A percentile compares a stretch with the other conserved stretches of the same genome.
phyloP scores from a whole-genome alignment of 2,113 vertebrate species.

The Toxotes chatareus region DNA sequence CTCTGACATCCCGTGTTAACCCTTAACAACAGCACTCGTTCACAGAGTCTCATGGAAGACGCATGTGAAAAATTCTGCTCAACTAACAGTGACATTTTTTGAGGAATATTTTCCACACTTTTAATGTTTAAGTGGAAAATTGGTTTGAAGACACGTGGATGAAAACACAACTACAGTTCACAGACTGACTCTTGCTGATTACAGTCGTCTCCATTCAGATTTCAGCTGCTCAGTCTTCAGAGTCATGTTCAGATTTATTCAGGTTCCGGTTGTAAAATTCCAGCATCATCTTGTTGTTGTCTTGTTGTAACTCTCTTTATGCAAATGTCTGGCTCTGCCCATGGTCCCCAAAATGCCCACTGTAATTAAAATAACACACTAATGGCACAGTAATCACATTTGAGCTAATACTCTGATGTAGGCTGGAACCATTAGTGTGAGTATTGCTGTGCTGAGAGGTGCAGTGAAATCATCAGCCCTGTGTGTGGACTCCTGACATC shows the following conservation, averaged over 20 bases:
- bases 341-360: not conserved
- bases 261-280: not conserved
- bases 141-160: not conserved
- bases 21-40: not conserved
- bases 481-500: not conserved
- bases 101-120: not conserved
- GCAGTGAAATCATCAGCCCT: not conserved
- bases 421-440: constrained; percentile 3
- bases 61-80: not conserved
- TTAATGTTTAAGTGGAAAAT: not conserved
- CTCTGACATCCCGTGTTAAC: not conserved
- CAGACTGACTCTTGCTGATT: not conserved
- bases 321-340: not conserved
- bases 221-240: too few relatives aligned
- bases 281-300: not conserved
- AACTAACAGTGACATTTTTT: not conserved
- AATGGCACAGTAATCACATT: constrained; percentile 3
- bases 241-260: not conserved
- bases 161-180: not conserved
- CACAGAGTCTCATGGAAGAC: not conserved
- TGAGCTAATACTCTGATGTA: not conserved
- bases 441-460: not conserved
- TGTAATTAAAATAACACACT: not conserved
- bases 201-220: not conserved
- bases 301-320: not conserved